phyloP scores from a whole-genome alignment of 2,797 vertebrate species.

The Pygocentrus nattereri region DNA sequence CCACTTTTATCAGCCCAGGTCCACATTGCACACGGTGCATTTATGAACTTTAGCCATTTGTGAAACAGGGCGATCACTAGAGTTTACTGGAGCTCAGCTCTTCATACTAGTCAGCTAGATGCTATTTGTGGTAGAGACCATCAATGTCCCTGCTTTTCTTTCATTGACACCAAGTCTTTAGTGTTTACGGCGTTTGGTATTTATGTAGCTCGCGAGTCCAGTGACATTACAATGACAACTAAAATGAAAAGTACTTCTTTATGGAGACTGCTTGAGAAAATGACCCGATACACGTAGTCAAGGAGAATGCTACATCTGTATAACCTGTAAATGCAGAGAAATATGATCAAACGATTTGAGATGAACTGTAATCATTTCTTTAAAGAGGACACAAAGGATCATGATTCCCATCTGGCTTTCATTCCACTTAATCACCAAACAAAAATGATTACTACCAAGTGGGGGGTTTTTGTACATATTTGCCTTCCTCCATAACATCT shows the following conservation, averaged over 20 bases:
- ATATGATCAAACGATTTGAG: constrained; percentile 7
- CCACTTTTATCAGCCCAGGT: constrained; percentile 31
- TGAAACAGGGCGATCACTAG: not conserved
- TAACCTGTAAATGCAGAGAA: not conserved
- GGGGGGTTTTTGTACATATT: constrained; percentile 32
- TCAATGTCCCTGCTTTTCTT: not conserved
- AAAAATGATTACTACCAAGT: constrained; percentile 43
- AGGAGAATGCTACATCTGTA: constrained; percentile 9
- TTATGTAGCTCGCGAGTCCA: not conserved
- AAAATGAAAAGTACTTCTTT: not conserved
- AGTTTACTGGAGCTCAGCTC: constrained; percentile 51
- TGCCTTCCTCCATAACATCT: constrained; percentile 39
- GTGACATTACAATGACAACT: not conserved
- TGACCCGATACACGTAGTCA: not conserved
- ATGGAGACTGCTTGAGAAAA: not conserved
- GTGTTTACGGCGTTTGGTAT: not conserved
- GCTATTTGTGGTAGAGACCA: not conserved
- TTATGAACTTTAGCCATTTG: constrained; percentile 55
- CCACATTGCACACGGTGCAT: constrained; percentile 44
- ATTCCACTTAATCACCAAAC: constrained; percentile 48
- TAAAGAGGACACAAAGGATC: not conserved
- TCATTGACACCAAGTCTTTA: no score
- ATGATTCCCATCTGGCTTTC: constrained; percentile 29
- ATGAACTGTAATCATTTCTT: constrained; percentile 14
- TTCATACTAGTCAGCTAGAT: not conserved